These are phyloP conservation scores for Cepaea nemoralis DNA, from an alignment of 1,140 invertebrate species.

Conservation along the genomic window DNA sequence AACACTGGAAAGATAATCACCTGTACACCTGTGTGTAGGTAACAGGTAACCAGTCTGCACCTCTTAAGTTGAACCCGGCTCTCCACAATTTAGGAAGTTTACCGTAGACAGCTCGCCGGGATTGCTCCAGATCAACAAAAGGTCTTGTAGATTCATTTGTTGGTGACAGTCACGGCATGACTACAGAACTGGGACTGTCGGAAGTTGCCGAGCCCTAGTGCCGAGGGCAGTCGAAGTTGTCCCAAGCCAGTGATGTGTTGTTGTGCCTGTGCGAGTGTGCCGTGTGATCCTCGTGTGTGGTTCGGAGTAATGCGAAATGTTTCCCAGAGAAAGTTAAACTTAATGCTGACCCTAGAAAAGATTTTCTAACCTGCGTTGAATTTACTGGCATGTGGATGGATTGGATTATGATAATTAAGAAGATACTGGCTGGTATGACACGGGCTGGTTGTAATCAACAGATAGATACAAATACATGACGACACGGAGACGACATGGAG, in stretches of 20 bases:
- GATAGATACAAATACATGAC: no score
- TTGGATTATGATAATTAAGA: not conserved
- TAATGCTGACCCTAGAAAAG: not conserved
- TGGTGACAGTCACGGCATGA: not conserved
- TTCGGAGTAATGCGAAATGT: not conserved
- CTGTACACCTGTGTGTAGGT: no score
- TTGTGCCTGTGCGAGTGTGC: not conserved
- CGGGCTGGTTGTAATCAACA: not conserved
- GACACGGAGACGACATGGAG: not conserved
- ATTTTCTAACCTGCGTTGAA: not conserved
- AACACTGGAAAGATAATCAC: no score
- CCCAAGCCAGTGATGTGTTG: not conserved
- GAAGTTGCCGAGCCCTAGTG: not conserved
- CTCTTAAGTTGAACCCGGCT: no score
- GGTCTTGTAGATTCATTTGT: slow-evolving; percentile 1
- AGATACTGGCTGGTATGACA: not conserved
- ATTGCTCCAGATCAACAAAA: not conserved
- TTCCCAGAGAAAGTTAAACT: not conserved
- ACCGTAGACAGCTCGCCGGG: not conserved
- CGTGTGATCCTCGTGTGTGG: not conserved
- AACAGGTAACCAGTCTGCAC: no score
- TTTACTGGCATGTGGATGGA: not conserved
- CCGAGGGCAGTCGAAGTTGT: not conserved
- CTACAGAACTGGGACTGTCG: slow-evolving; percentile 1
- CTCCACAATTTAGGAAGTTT: not conserved